Conservation (phyloP, 1,140 invertebrate genomes). For the Ostrea denselamellosa region DNA sequence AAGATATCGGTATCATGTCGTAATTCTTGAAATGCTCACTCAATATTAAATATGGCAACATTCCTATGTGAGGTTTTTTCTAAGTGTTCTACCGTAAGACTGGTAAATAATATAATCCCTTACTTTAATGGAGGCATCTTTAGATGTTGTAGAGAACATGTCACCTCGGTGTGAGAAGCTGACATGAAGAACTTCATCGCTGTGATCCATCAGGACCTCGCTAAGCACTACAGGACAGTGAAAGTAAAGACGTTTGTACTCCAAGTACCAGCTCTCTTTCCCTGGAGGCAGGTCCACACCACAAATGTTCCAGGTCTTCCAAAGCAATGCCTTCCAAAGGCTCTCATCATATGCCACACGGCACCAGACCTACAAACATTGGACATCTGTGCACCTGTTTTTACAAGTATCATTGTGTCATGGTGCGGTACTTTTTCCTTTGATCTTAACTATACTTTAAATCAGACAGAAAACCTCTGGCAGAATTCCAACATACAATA, state of each 20-base stretch:
- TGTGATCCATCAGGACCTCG: constrained; percentile 85
- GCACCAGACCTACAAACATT: constrained; percentile 65
- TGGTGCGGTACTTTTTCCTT: no score
- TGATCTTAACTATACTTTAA: no score
- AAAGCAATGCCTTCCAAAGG: constrained; percentile 75
- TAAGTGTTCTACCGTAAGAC: background rate
- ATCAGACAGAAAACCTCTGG: no score
- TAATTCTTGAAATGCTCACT: no score
- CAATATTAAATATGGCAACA: no score
- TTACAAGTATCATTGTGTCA: background rate
- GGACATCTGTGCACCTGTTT: no score
- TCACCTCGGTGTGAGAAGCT: constrained; percentile 92
- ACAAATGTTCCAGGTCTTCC: constrained; percentile 69
- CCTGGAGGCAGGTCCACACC: constrained; percentile 81
- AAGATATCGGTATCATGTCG: no score
- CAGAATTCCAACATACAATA: no score
- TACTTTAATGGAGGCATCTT: constrained; percentile 83
- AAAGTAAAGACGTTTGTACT: constrained; percentile 87
- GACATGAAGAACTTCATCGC: constrained; percentile 86
- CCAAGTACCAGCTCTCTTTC: constrained; percentile 85
- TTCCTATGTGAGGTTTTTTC: no score
- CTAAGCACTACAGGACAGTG: constrained; percentile 87
- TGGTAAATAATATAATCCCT: background rate
- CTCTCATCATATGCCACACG: constrained; percentile 76
- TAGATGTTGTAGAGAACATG: constrained; percentile 92